Percentiles rank a stretch among this genome's conserved stretches.
Conservation (phyloP, 2,797 vertebrate species). For the Labeo calbasu region DNA sequence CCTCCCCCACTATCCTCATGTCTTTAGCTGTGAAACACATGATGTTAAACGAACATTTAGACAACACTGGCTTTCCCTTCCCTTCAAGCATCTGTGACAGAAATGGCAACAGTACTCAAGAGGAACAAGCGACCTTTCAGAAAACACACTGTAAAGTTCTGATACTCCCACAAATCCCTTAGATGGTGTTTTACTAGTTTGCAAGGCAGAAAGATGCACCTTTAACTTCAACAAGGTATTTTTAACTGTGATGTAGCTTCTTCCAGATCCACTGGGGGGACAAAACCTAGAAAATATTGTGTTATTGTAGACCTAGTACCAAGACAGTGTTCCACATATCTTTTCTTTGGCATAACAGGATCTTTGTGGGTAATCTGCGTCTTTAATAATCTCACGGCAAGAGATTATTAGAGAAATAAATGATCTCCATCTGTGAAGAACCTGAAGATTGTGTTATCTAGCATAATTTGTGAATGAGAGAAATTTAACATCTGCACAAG, state of each 20-base stretch:
- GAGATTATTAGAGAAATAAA: not conserved
- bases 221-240: not conserved
- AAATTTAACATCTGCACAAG: not conserved
- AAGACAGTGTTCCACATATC: not conserved
- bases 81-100: not conserved
- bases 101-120: slow-evolving; percentile 43
- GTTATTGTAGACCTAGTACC: not conserved
- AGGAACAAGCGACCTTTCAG: slow-evolving; percentile 36
- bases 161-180: slow-evolving; percentile 10
- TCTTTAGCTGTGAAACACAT: not conserved
- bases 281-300: not conserved
- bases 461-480: not conserved
- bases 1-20: not conserved
- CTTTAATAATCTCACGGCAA: not conserved
- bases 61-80: not conserved
- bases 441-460: not conserved
- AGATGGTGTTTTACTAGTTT: slow-evolving; percentile 35
- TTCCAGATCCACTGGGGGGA: slow-evolving; percentile 1
- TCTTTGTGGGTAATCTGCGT: not conserved
- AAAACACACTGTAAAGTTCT: slow-evolving; percentile 14
- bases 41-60: not conserved
- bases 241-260: not conserved
- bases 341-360: not conserved
- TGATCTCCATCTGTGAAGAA: not conserved
- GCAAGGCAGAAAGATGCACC: not conserved